Conservation (phyloP, 2,888 invertebrate genomes). For the Mellilla xanthometata region DNA sequence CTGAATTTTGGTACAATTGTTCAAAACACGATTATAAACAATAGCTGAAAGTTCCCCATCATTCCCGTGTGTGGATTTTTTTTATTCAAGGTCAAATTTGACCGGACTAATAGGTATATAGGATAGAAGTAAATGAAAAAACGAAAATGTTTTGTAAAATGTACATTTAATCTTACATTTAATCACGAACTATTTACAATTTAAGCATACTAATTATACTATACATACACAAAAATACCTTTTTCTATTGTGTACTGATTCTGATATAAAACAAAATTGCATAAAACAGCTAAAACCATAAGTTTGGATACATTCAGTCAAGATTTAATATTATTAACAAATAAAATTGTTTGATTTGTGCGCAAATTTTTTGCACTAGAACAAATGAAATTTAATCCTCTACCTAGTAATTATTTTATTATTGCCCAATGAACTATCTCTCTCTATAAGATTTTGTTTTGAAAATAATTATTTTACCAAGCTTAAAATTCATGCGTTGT, state of each 20-base stretch:
- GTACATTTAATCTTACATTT: conserved; percentile 79
- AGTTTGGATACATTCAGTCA: conserved; percentile 25
- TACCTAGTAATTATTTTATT: too few relatives aligned
- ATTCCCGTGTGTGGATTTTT: too few relatives aligned
- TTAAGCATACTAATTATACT: conserved; percentile 62
- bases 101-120: too few relatives aligned
- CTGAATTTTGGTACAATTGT: too few relatives aligned
- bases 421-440: too few relatives aligned
- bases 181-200: conserved; percentile 76
- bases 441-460: too few relatives aligned
- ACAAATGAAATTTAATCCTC: too few relatives aligned
- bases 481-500: too few relatives aligned
- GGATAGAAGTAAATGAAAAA: conserved; percentile 30
- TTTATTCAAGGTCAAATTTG: too few relatives aligned
- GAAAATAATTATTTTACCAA: too few relatives aligned
- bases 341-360: conserved; percentile 25
- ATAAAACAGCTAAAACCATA: conserved; percentile 4
- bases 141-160: conserved; percentile 67
- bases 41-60: too few relatives aligned
- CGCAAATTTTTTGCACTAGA: conserved; percentile 26
- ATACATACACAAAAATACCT: conserved; percentile 74
- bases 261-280: conserved; percentile 3
- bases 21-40: too few relatives aligned
- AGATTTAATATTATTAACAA: conserved; percentile 10
- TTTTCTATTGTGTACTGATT: conserved; percentile 35